phyloP scores from a whole-genome alignment of 1,140 invertebrate genomes.

The Eufriesea mexicana region DNA sequence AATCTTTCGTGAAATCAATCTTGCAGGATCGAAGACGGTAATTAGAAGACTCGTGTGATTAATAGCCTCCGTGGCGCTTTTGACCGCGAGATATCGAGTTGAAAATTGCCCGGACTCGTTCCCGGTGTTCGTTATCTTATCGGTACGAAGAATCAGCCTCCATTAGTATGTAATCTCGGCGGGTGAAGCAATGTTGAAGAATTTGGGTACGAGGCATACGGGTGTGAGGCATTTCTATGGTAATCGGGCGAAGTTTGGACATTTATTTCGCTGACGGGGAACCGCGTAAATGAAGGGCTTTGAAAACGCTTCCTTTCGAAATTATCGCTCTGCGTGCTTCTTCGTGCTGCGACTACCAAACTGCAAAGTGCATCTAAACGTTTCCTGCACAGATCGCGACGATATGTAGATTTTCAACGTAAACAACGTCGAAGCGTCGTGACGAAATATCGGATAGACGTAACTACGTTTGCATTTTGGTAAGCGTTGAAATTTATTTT shows the following conservation, averaged over 20 bases:
- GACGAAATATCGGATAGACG: no score
- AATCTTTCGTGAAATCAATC: neutral
- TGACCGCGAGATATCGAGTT: slow-evolving; percentile 34
- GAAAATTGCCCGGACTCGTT: slow-evolving; percentile 46
- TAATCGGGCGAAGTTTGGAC: neutral
- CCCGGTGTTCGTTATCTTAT: slow-evolving; percentile 43
- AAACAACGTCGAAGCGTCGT: no score
- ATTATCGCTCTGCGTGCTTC: no score
- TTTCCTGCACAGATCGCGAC: no score
- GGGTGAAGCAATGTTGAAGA: neutral
- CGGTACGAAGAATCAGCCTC: slow-evolving; percentile 24
- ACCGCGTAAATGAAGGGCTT: no score
- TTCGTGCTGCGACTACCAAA: no score
- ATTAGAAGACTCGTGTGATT: slow-evolving; percentile 20
- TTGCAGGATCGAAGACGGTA: neutral
- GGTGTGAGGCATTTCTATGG: neutral
- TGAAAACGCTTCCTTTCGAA: no score
- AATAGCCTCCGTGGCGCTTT: neutral
- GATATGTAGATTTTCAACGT: no score
- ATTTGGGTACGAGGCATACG: neutral
- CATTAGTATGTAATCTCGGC: neutral
- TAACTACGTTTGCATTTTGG: no score
- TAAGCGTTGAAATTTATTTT: no score
- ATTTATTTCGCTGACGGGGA: no score
- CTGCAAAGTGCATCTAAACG: no score